These are phyloP conservation scores for Zonotrichia albicollis DNA, from an alignment of 2,797 vertebrate species.

Conservation along the genomic window DNA sequence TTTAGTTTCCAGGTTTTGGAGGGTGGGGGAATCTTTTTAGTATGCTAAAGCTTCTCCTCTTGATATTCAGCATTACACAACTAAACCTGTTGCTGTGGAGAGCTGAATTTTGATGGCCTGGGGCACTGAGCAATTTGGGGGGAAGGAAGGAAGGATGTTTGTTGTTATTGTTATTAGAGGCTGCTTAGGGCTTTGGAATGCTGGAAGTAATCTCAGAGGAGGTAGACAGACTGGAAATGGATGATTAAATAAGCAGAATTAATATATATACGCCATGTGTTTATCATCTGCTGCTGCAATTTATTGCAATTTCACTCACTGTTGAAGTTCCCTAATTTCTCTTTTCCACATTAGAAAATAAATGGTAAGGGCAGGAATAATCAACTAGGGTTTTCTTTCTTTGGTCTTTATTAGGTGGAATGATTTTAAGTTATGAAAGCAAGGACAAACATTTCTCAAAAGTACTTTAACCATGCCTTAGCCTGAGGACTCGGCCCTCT, in stretches of 20 bases:
- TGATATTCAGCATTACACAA: not conserved
- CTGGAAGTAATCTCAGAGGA: not conserved
- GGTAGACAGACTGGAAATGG: not conserved
- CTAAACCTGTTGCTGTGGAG: not conserved
- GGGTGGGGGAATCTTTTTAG: not conserved
- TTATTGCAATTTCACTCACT: not conserved
- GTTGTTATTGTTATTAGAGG: not conserved
- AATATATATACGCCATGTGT: not conserved
- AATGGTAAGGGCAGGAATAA: not conserved
- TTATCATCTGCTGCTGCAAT: not conserved
- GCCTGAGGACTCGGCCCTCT: not conserved
- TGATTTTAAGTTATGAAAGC: not conserved
- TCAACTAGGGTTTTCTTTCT: not conserved
- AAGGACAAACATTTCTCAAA: not conserved
- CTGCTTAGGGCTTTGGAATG: slow-evolving; percentile 11
- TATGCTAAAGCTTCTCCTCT: not conserved
- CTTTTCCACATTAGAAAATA: not conserved
- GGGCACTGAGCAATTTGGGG: not conserved
- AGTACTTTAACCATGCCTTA: not conserved
- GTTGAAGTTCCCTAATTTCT: not conserved
- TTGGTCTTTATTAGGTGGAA: not conserved
- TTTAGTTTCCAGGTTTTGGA: not conserved
- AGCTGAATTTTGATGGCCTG: not conserved
- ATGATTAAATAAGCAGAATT: slow-evolving; percentile 31
- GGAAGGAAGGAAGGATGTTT: not conserved